Percentiles rank a stretch among this genome's conserved stretches.
These are phyloP conservation scores for Marasmarcha lunaedactyla DNA, from an alignment of 2,888 invertebrate species.

Conservation along the genomic window DNA sequence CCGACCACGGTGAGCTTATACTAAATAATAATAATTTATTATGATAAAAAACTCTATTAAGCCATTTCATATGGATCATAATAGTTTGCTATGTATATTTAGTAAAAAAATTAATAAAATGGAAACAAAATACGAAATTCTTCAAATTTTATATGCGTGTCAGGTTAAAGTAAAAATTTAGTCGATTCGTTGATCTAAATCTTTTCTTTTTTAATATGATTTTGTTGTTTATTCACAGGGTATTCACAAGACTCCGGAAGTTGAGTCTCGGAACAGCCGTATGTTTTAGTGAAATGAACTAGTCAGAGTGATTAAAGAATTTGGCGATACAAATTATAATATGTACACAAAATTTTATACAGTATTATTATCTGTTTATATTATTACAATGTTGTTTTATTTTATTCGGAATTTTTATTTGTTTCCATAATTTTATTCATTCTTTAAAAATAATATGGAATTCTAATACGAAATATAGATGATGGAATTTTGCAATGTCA, in stretches of 20 bases:
- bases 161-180: no score
- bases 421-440: no score
- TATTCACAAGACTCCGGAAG: slow-evolving; percentile 66
- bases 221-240: slow-evolving; percentile 33
- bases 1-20: slow-evolving; percentile 44
- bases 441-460: no score
- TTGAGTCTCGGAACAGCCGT: slow-evolving; percentile 54
- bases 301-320: slow-evolving; percentile 54
- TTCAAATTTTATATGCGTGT: no score
- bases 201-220: no score
- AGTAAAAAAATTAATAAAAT: not conserved
- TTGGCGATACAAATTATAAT: slow-evolving; percentile 61
- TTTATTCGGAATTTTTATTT: slow-evolving; percentile 6
- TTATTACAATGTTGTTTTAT: slow-evolving; percentile 27
- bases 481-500: no score
- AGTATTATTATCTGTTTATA: slow-evolving; percentile 66
- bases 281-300: slow-evolving; percentile 45
- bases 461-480: no score
- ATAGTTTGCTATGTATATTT: not conserved
- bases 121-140: no score
- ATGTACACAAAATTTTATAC: slow-evolving; percentile 66
- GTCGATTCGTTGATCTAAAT: no score
- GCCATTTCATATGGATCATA: not conserved
- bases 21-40: not conserved
- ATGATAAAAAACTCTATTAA: not conserved